phyloP scores from a whole-genome alignment of 2,888 invertebrate species.

The Leptinotarsa haldemani region DNA sequence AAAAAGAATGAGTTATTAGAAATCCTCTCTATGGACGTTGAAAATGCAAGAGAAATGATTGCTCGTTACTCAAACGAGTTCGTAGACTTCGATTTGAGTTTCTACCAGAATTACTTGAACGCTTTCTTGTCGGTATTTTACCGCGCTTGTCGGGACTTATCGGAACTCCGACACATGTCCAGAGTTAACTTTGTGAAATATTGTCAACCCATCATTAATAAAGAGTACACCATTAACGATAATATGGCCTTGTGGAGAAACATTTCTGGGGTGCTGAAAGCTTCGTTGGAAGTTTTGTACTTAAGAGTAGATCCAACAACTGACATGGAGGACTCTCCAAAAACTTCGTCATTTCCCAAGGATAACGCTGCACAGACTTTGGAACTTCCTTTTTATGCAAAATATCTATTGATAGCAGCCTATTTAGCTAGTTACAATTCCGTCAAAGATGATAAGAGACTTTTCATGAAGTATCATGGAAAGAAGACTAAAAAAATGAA shows the following conservation, averaged over 20 bases:
- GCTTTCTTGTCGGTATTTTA: slow-evolving; percentile 87
- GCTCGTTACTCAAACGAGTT: slow-evolving; percentile 48
- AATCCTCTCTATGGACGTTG: slow-evolving; percentile 66
- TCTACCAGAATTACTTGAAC: slow-evolving; percentile 84
- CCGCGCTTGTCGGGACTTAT: slow-evolving; percentile 85
- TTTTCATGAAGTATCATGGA: slow-evolving; percentile 85
- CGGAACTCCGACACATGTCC: slow-evolving; percentile 86
- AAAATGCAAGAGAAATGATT: slow-evolving; percentile 53
- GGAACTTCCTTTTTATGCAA: slow-evolving; percentile 89
- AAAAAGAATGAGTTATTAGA: slow-evolving; percentile 75
- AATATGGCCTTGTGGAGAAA: slow-evolving; percentile 82
- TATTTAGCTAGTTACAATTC: slow-evolving; percentile 95
- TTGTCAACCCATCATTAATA: slow-evolving; percentile 79
- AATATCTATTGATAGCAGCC: slow-evolving; percentile 89
- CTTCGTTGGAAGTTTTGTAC: slow-evolving; percentile 82
- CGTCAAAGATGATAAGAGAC: slow-evolving; percentile 84
- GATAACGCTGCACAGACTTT: slow-evolving; percentile 73
- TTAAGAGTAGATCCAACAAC: slow-evolving; percentile 68
- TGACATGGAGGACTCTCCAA: slow-evolving; percentile 30
- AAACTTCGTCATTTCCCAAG: slow-evolving; percentile 47
- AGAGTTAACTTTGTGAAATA: slow-evolving; percentile 80
- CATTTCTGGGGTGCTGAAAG: slow-evolving; percentile 80
- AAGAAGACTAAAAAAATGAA: slow-evolving; percentile 77
- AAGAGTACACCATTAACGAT: slow-evolving; percentile 74
- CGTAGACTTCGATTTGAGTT: slow-evolving; percentile 63